phyloP scores from a whole-genome alignment of 2,113 vertebrate genomes.

The Amblyopsis rosae region DNA sequence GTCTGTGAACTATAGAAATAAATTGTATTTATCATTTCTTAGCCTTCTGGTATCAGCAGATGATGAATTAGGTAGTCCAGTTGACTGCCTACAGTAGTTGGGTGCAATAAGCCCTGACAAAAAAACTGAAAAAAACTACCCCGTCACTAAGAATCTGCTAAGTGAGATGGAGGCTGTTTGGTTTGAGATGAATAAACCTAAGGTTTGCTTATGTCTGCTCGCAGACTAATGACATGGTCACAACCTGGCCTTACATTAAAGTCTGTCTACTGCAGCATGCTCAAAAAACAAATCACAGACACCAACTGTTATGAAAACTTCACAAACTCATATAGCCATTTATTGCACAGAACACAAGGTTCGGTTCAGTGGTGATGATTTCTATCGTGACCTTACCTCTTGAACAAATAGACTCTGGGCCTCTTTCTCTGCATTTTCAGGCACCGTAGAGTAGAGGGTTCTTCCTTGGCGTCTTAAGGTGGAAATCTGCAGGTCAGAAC shows the following conservation, averaged over 20 bases:
- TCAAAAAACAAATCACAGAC: not conserved
- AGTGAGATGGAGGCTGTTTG: conserved; percentile 25
- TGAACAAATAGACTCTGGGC: conserved; percentile 95
- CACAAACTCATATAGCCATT: not conserved
- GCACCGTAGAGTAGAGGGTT: conserved; percentile 88
- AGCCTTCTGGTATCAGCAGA: conserved; percentile 10
- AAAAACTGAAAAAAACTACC: conserved; percentile 25
- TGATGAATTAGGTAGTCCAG: conserved; percentile 1
- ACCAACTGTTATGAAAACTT: not conserved
- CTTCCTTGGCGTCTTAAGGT: conserved; percentile 86
- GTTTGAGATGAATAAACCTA: conserved; percentile 18
- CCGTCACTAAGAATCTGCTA: conserved; percentile 19
- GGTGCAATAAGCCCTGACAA: conserved; percentile 15
- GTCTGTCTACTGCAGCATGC: conserved; percentile 6
- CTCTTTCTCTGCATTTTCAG: conserved; percentile 86
- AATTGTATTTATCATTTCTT: conserved; percentile 21
- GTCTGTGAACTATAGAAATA: conserved; percentile 6
- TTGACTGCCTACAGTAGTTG: conserved; percentile 23
- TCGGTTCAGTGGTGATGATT: not conserved
- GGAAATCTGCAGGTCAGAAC: conserved; percentile 78
- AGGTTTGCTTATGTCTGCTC: conserved; percentile 21
- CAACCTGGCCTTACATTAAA: conserved; percentile 33
- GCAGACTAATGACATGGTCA: conserved; percentile 12
- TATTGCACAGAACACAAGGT: not conserved
- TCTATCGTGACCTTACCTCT: conserved; percentile 80